Evolutionary conservation across 2,113 vertebrate genomes (phyloP).

Genomic region (Misgurnus mizolepis): DNA sequence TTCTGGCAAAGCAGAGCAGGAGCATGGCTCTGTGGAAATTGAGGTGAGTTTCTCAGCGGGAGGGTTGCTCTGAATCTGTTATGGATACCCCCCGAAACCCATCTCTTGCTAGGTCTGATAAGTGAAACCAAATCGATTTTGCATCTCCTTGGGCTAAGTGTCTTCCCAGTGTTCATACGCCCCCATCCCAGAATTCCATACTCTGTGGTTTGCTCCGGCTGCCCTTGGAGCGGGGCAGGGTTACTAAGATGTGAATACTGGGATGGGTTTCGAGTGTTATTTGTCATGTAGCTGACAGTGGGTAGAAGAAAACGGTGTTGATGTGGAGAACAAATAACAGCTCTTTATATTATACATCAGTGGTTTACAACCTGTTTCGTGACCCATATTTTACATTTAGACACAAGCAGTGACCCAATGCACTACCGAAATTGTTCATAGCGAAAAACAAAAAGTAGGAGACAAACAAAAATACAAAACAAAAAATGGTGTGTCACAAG

Average conservation of each 20-base stretch:
- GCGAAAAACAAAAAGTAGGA: too few species aligned
- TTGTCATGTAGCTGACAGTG: conserved; percentile 7
- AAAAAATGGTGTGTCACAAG: too few species aligned
- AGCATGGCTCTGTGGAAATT: conserved; percentile 27
- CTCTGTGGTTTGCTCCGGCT: conserved; percentile 45
- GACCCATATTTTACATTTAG: too few species aligned
- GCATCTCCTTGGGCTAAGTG: conserved; percentile 52
- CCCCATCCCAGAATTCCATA: conserved; percentile 22
- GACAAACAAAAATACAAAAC: too few species aligned
- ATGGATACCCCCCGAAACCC: conserved; percentile 31
- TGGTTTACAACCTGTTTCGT: too few species aligned
- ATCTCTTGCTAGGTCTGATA: conserved; percentile 43
- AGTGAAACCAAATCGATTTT: conserved; percentile 60
- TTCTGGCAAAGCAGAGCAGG: conserved; percentile 1
- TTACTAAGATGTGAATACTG: conserved; percentile 35
- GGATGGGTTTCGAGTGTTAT: conserved; percentile 28
- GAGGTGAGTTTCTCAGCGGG: conserved; percentile 20
- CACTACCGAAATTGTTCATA: too few species aligned
- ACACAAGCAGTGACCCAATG: too few species aligned
- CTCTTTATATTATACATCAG: too few species aligned
- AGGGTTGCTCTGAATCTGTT: conserved; percentile 35
- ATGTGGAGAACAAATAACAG: too few species aligned
- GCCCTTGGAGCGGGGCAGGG: conserved; percentile 15
- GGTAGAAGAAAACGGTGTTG: too few species aligned
- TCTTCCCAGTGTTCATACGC: conserved; percentile 34